Percentiles rank a stretch among this genome's conserved stretches.
phyloP scores from a whole-genome alignment of 2,797 vertebrate species.

The Eulemur coronatus region DNA sequence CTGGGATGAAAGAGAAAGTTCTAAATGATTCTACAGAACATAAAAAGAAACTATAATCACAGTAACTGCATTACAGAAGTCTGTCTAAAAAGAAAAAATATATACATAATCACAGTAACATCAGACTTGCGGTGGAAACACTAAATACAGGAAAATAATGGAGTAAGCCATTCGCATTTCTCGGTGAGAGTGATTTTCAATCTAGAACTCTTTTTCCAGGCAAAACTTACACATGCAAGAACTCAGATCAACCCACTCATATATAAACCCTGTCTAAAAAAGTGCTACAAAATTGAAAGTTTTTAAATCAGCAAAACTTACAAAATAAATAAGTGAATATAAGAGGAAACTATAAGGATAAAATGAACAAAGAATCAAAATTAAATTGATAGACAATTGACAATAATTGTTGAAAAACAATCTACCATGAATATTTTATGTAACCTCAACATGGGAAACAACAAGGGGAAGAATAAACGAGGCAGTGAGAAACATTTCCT shows the following conservation, averaged over 20 bases:
- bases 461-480: background rate
- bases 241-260: background rate
- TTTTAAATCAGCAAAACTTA: background rate
- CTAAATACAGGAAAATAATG: background rate
- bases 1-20: background rate
- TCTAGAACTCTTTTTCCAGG: background rate
- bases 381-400: background rate
- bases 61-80: background rate
- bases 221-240: background rate
- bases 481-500: background rate
- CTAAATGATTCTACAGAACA: background rate
- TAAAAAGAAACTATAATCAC: background rate
- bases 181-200: background rate
- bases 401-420: background rate
- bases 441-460: background rate
- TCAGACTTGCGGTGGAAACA: background rate
- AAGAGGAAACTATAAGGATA: background rate
- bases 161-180: background rate
- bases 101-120: background rate
- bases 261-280: background rate
- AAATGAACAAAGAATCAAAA: conserved; percentile 14
- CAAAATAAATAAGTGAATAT: background rate
- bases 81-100: too few species aligned
- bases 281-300: background rate
- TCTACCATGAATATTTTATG: background rate